A percentile compares a stretch with the other conserved stretches of the same genome.
These are phyloP conservation scores for Manduca sexta DNA, from an alignment of 1,140 invertebrate genomes.

Conservation along the genomic window DNA sequence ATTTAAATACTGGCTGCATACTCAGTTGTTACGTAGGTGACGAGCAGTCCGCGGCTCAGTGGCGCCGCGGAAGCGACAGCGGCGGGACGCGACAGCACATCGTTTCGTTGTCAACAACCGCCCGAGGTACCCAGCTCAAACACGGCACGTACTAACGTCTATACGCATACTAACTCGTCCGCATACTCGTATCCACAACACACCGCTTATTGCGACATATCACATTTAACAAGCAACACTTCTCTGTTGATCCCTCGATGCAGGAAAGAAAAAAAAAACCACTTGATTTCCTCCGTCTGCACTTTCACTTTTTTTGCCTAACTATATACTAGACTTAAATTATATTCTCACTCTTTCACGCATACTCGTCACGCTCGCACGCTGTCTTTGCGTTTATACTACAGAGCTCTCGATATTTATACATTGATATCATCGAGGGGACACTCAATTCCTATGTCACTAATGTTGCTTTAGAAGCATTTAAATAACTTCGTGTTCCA, in stretches of 20 bases:
- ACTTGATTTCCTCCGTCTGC: constrained; percentile 46
- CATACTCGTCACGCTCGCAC: constrained; percentile 16
- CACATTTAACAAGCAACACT: constrained; percentile 52
- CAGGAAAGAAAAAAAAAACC: constrained; percentile 43
- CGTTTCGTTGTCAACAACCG: constrained; percentile 55
- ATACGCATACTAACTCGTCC: constrained; percentile 33
- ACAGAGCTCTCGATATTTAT: constrained; percentile 45
- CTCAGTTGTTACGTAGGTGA: background rate
- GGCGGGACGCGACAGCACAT: constrained; percentile 5
- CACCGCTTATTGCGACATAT: constrained; percentile 52
- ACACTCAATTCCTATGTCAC: constrained; percentile 55
- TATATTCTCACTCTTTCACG: constrained; percentile 39
- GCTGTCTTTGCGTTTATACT: constrained; percentile 48
- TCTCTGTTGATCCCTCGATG: constrained; percentile 63
- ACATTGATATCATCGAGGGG: constrained; percentile 49
- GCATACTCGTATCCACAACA: constrained; percentile 14
- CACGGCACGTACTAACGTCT: constrained; percentile 18
- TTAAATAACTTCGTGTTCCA: constrained; percentile 18
- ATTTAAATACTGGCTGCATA: too few species aligned
- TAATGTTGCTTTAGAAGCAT: constrained; percentile 56
- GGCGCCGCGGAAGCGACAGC: too few species aligned
- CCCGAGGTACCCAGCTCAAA: constrained; percentile 34
- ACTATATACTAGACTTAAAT: constrained; percentile 67
- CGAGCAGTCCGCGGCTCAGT: too few species aligned
- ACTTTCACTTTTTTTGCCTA: constrained; percentile 64